Conservation (phyloP, 2,113 vertebrate genomes). For the Morone chrysops region DNA sequence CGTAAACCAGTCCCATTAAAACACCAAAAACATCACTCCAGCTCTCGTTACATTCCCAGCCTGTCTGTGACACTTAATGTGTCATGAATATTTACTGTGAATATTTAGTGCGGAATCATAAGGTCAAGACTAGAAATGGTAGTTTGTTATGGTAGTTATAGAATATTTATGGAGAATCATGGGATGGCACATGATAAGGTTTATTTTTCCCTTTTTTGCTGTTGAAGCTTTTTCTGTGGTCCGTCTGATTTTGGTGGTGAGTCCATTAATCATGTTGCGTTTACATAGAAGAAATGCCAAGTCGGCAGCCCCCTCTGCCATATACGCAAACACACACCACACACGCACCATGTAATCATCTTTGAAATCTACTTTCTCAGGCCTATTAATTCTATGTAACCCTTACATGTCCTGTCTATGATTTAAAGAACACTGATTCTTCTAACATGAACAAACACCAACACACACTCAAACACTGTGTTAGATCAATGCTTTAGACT, state of each 20-base stretch:
- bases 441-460: background rate
- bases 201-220: conserved; percentile 31
- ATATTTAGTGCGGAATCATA: background rate
- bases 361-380: conserved; percentile 47
- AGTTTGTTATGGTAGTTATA: background rate
- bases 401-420: background rate
- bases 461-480: conserved; percentile 10
- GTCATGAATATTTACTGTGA: too few species aligned
- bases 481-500: conserved; percentile 15
- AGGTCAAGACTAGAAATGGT: background rate
- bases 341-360: conserved; percentile 49
- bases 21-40: too few species aligned
- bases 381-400: conserved; percentile 47
- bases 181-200: background rate
- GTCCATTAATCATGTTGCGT: conserved; percentile 73
- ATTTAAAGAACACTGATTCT: conserved; percentile 39
- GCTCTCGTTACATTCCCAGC: too few species aligned
- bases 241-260: conserved; percentile 29
- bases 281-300: conserved; percentile 55
- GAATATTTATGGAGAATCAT: conserved; percentile 29
- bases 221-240: conserved; percentile 40
- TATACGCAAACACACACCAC: conserved; percentile 40
- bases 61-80: too few species aligned
- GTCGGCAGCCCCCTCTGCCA: conserved; percentile 52
- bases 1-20: background rate